phyloP scores from a whole-genome alignment of 2,888 invertebrate genomes.

The Drosophila ezoana region DNA sequence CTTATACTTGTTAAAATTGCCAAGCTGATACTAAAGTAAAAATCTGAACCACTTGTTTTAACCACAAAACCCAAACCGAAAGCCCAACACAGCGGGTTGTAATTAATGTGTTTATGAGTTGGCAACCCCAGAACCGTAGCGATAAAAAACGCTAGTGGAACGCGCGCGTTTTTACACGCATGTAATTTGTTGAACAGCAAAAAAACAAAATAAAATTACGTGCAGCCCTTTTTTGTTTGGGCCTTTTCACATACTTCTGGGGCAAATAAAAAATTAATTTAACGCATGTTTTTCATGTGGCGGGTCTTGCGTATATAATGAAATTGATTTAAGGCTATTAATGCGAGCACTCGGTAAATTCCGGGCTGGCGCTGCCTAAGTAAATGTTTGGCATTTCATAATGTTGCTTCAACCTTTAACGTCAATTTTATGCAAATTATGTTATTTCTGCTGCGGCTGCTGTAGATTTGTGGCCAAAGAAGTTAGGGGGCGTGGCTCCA shows the following conservation, averaged over 20 bases:
- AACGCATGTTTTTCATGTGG: conserved; percentile 76
- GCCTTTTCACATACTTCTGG: conserved; percentile 45
- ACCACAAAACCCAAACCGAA: conserved; percentile 1
- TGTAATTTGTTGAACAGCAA: conserved; percentile 68
- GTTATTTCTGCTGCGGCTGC: conserved; percentile 71
- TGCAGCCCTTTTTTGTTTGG: conserved; percentile 58
- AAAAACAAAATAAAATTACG: conserved; percentile 43
- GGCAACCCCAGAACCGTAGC: not conserved
- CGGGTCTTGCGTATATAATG: conserved; percentile 55
- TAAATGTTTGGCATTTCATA: conserved; percentile 83
- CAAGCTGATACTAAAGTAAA: not conserved
- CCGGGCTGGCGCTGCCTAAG: conserved; percentile 65
- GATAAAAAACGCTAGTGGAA: conserved; percentile 27
- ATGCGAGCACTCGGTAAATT: conserved; percentile 59
- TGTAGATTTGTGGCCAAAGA: conserved; percentile 40
- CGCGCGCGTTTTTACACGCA: conserved; percentile 60
- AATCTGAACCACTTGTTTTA: conserved; percentile 13
- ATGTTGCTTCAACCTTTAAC: conserved; percentile 83
- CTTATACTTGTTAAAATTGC: no score
- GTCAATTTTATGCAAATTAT: conserved; percentile 85
- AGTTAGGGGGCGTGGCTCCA: conserved; percentile 57
- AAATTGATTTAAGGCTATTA: conserved; percentile 83
- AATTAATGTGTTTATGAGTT: conserved; percentile 73
- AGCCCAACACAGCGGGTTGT: conserved; percentile 48
- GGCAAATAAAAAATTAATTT: conserved; percentile 82